Evolutionary conservation across 2,113 vertebrate genomes (phyloP).

Genomic region (Clarias gariepinus): DNA sequence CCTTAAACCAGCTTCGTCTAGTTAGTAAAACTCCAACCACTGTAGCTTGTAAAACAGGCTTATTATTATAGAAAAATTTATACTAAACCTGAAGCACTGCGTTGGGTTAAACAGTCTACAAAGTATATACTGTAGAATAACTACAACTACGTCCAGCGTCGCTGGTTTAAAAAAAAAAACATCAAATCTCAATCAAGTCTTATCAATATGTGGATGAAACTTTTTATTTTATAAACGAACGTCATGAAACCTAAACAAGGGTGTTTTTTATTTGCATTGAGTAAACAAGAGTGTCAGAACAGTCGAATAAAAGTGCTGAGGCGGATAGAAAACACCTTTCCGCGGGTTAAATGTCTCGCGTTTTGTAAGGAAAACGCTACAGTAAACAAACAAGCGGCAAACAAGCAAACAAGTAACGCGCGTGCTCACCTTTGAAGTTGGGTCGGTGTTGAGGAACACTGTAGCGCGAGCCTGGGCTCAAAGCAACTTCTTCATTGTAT

Average conservation of each 20-base stretch:
- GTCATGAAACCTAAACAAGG: not conserved
- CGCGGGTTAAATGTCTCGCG: too few species aligned
- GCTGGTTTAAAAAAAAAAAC: not conserved
- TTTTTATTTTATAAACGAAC: not conserved
- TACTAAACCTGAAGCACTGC: not conserved
- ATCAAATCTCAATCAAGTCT: not conserved
- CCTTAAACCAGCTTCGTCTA: not conserved
- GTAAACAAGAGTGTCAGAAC: not conserved
- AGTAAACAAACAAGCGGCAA: not conserved
- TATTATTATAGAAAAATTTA: not conserved
- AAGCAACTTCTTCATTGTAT: constrained; percentile 16
- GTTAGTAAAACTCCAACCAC: not conserved
- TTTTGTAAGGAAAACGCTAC: not conserved
- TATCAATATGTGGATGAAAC: not conserved
- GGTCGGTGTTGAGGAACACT: not conserved
- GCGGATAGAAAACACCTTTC: not conserved
- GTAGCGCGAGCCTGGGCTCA: not conserved
- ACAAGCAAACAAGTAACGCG: not conserved
- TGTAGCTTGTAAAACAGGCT: not conserved
- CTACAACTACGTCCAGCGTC: too few species aligned
- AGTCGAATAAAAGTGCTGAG: too few species aligned
- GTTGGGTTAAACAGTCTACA: not conserved
- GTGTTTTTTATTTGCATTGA: not conserved
- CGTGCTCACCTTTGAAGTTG: constrained; percentile 8
- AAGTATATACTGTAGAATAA: not conserved